A percentile compares a stretch with the other conserved stretches of the same genome.
These are phyloP conservation scores for Acrossocheilus fasciatus DNA, from an alignment of 2,797 vertebrate species.

Conservation along the genomic window DNA sequence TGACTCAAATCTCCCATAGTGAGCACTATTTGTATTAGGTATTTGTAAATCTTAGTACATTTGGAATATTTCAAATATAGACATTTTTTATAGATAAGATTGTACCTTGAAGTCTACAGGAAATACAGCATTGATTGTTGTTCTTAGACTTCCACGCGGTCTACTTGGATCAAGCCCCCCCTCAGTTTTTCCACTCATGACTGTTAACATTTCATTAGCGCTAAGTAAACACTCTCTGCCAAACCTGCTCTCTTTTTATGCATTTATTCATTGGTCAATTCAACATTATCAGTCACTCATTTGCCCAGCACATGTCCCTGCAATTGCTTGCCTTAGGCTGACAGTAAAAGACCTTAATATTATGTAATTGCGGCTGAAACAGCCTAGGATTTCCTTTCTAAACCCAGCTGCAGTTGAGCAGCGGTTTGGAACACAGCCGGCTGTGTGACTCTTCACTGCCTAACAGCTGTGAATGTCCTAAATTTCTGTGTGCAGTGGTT, in stretches of 20 bases:
- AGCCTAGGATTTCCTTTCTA: slow-evolving; percentile 13
- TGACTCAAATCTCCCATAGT: background rate
- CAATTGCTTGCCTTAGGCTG: slow-evolving; percentile 17
- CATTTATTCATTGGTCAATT: slow-evolving; percentile 26
- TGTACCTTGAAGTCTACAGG: background rate
- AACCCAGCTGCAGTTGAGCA: background rate
- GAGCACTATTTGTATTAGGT: background rate
- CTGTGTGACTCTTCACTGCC: background rate
- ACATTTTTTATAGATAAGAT: background rate
- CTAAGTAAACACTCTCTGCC: slow-evolving; percentile 23
- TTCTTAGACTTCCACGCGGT: background rate
- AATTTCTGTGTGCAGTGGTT: background rate
- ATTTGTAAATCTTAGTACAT: background rate
- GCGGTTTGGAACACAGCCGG: background rate
- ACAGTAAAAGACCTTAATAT: slow-evolving; percentile 24
- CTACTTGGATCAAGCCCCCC: background rate
- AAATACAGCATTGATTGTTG: background rate
- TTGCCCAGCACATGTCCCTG: slow-evolving; percentile 13
- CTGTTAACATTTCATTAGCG: slow-evolving; percentile 45
- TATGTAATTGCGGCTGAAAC: slow-evolving; percentile 34
- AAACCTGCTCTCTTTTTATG: slow-evolving; percentile 8
- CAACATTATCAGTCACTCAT: slow-evolving; percentile 36
- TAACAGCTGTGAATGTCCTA: background rate
- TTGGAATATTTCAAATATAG: background rate
- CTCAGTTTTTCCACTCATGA: slow-evolving; percentile 36